These are phyloP conservation scores for Pristionchus entomophagus DNA, from an alignment of 2,888 invertebrate genomes.

Conservation along the genomic window DNA sequence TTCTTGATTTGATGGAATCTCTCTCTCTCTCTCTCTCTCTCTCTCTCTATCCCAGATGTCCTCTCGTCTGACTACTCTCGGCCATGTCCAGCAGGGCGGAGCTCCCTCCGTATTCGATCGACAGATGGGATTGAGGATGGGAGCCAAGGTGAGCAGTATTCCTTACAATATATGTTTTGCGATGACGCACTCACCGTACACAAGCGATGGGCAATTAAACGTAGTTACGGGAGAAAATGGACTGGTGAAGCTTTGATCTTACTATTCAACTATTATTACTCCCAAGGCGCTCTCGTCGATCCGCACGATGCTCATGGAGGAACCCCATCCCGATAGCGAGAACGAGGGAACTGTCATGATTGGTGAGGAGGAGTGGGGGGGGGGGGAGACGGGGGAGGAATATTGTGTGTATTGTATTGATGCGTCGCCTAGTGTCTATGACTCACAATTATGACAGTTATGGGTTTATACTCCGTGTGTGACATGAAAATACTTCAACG, in stretches of 20 bases:
- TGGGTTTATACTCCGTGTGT: too few relatives aligned
- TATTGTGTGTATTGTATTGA: too few relatives aligned
- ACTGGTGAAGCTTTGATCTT: too few relatives aligned
- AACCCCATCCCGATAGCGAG: constrained; percentile 9
- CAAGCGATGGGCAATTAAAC: too few relatives aligned
- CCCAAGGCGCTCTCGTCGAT: background rate
- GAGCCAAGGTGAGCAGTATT: constrained; percentile 33
- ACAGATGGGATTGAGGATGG: constrained; percentile 47
- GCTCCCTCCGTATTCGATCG: constrained; percentile 42
- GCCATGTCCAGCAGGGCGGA: constrained; percentile 42
- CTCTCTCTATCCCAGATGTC: constrained; percentile 22
- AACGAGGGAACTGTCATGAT: constrained; percentile 8
- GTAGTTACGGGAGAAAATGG: too few relatives aligned
- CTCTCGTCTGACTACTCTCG: background rate
- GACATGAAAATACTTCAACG: too few relatives aligned
- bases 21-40: background rate
- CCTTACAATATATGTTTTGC: too few relatives aligned
- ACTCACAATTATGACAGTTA: too few relatives aligned
- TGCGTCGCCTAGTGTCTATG: too few relatives aligned
- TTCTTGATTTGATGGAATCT: background rate
- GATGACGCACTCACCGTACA: too few relatives aligned
- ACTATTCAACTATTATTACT: too few relatives aligned
- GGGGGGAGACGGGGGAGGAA: background rate
- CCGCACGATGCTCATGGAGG: background rate
- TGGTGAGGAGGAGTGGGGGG: background rate